Percentiles rank a stretch among this genome's conserved stretches.
These are phyloP conservation scores for Netelia fuscicornis DNA, from an alignment of 2,888 invertebrate species.

Conservation along the genomic window DNA sequence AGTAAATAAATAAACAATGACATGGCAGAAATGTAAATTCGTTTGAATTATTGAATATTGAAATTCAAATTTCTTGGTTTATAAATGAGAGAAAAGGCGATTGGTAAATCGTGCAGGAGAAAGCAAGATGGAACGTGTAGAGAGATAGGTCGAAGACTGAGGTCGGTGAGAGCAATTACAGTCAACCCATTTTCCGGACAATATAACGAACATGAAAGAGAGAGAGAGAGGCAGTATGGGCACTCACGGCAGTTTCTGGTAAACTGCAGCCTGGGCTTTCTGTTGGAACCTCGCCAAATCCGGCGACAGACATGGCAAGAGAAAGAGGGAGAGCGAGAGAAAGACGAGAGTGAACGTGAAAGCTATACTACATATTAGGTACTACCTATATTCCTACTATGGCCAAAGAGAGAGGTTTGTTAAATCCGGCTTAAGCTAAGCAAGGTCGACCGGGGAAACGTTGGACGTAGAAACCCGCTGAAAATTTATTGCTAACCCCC, in stretches of 20 bases:
- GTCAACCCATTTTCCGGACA: conserved; percentile 83
- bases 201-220: conserved; percentile 77
- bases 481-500: conserved; percentile 32
- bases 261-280: conserved; percentile 71
- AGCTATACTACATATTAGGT: conserved; percentile 59
- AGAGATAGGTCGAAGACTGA: conserved; percentile 3
- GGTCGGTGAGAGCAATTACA: conserved; percentile 78
- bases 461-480: conserved; percentile 53
- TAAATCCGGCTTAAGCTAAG: conserved; percentile 82
- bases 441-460: conserved; percentile 76
- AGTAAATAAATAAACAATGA: neutral
- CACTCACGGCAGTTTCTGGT: conserved; percentile 54
- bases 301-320: conserved; percentile 63
- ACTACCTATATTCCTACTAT: conserved; percentile 71
- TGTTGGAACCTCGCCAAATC: conserved; percentile 82
- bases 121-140: neutral
- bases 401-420: conserved; percentile 75
- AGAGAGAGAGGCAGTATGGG: conserved; percentile 1
- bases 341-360: conserved; percentile 52
- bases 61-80: neutral
- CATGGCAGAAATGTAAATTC: neutral
- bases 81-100: neutral
- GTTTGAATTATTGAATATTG: neutral
- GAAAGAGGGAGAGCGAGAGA: conserved; percentile 43
- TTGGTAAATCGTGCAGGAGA: neutral